Evolutionary conservation across 1,140 invertebrate species (phyloP), one percentile per base, ranked within the genome.

Genomic region (Hylaeus volcanicus): DNA sequence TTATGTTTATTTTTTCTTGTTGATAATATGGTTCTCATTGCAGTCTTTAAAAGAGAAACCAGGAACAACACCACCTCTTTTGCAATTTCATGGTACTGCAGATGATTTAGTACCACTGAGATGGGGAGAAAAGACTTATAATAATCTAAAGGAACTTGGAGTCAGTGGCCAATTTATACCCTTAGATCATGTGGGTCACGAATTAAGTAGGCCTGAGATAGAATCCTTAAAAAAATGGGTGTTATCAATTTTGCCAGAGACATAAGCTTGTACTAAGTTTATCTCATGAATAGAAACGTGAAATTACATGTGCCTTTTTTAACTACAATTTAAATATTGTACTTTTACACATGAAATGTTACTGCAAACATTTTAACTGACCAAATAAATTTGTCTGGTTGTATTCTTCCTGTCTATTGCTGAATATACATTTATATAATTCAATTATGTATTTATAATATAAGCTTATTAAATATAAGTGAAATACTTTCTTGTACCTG

Each of bases 131-230:
- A 89, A 92, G 60, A 95, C 94, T 1, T 94, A 92, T 79, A 89
- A 94, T 39, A 89, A 89, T 12, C 84, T 95, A 5, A 88, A 90
- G 45, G 89, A 92, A 14, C 80, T 94, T 4, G 94, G 94, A 6
- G 93, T 95, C 0, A 88, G 92, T 43, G 94, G 91, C 1, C 91
- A 94, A 79, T 95, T 95, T 87, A 86, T 91, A 8, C 84, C 92
- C 1, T 63, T 95, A 11, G 85, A 90, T 14, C 93, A 94, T 83
- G 91, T 93, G 1, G 82, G 94, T n/a, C 95, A 96, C 83, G 95
- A 95, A 83, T 83, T 96, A 11, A 51, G 8, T 51, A 11, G 51
- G 2, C 51, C 51, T 51, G 51, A 51, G 11, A 9, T 51, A 51
- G 51, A 51, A 51, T 8, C 2, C 11, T 51, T 51, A 2, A 51